These are phyloP conservation scores for Trachemys scripta DNA, from an alignment of 2,113 vertebrate species.

Conservation along the genomic window DNA sequence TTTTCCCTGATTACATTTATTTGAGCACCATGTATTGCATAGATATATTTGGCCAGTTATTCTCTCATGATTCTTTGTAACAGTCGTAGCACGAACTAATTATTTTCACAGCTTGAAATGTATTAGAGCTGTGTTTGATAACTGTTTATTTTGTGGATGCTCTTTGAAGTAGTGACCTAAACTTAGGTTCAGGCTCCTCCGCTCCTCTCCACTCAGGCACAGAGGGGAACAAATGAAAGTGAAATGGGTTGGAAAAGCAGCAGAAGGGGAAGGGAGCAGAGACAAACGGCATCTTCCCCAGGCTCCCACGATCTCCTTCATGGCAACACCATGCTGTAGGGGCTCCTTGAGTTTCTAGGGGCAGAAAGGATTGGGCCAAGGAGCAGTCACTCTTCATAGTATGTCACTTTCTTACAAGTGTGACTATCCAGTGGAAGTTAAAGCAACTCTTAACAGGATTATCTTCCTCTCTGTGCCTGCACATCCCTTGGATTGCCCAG, in stretches of 20 bases:
- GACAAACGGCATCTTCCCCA: background rate
- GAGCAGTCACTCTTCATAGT: background rate
- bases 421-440: slow-evolving; percentile 1
- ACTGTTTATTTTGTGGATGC: slow-evolving; percentile 40
- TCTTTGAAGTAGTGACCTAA: slow-evolving; percentile 33
- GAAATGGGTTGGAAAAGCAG: background rate
- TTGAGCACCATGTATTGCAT: slow-evolving; percentile 11
- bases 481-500: background rate
- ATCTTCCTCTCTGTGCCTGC: background rate
- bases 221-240: background rate
- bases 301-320: background rate
- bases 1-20: slow-evolving; percentile 5
- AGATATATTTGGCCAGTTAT: slow-evolving; percentile 40
- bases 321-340: background rate
- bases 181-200: background rate
- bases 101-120: slow-evolving; percentile 67
- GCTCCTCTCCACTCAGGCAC: background rate
- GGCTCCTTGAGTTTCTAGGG: background rate
- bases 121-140: slow-evolving; percentile 32
- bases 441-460: background rate
- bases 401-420: rapidly evolving
- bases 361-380: background rate
- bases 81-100: slow-evolving; percentile 61
- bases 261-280: background rate
- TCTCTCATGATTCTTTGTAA: slow-evolving; percentile 47